Conservation (phyloP, 1,140 invertebrate species). For the Hyphantria cunea region DNA sequence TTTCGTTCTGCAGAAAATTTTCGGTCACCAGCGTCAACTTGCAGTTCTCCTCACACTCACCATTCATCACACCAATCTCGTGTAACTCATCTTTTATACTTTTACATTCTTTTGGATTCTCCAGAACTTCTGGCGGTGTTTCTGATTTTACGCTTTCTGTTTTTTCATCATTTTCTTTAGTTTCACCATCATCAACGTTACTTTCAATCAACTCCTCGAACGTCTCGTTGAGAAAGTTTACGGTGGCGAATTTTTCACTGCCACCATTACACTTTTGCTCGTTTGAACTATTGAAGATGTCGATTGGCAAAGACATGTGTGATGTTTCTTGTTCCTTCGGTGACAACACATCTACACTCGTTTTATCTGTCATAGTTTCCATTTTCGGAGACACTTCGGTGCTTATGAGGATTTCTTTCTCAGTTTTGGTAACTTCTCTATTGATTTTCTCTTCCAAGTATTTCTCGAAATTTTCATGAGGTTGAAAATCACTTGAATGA, state of each 20-base stretch:
- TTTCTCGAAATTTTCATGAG: constrained; percentile 6
- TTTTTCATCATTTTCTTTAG: constrained; percentile 31
- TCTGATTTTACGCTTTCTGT: constrained; percentile 13
- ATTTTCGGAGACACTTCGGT: constrained; percentile 3
- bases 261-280: constrained; percentile 50
- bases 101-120: constrained; percentile 33
- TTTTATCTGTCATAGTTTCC: neutral
- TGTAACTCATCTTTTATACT: constrained; percentile 25
- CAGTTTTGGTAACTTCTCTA: constrained; percentile 25
- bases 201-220: constrained; percentile 73
- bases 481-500: constrained; percentile 34
- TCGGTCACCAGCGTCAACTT: constrained; percentile 58
- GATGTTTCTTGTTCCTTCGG: neutral
- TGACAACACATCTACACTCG: too few species aligned
- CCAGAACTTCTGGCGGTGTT: neutral
- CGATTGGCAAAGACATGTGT: constrained; percentile 4
- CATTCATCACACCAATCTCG: constrained; percentile 36
- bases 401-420: constrained; percentile 8
- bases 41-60: constrained; percentile 39
- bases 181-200: constrained; percentile 67
- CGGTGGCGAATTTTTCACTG: constrained; percentile 67
- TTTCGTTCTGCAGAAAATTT: constrained; percentile 73
- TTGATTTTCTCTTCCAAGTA: constrained; percentile 28
- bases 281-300: constrained; percentile 4
- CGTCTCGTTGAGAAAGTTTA: constrained; percentile 67